Conservation (phyloP, 2,888 invertebrate species). For the Koerneria pararmatus region DNA sequence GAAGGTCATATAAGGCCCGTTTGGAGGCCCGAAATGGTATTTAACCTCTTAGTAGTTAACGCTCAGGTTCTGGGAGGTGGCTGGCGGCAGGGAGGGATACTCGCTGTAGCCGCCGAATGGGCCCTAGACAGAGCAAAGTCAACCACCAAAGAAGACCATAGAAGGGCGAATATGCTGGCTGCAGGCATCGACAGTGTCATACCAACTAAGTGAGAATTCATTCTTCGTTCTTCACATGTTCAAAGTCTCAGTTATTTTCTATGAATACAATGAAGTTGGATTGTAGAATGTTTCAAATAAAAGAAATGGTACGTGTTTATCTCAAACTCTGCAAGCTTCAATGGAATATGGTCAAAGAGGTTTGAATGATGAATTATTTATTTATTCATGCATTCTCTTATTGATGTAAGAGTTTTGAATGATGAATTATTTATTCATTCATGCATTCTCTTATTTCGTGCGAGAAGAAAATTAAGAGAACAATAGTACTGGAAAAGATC, state of each 20-base stretch:
- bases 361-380: too few species aligned
- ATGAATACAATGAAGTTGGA: too few species aligned
- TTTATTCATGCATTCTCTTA: too few species aligned
- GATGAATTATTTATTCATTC: too few species aligned
- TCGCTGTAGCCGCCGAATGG: constrained; percentile 83
- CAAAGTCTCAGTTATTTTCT: too few species aligned
- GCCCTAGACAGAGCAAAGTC: constrained; percentile 75
- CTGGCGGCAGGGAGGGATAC: constrained; percentile 84
- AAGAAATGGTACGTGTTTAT: constrained; percentile 18
- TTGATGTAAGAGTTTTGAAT: too few species aligned
- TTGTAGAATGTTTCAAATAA: constrained; percentile 30
- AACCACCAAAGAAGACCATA: constrained; percentile 74
- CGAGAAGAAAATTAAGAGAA: too few species aligned
- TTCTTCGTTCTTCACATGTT: too few species aligned
- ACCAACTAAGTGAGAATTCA: neutral
- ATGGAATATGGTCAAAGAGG: neutral
- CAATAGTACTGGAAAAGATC: too few species aligned
- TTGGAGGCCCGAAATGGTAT: neutral
- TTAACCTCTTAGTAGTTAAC: neutral
- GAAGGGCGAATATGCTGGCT: constrained; percentile 50
- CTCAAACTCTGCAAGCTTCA: neutral
- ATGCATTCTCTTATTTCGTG: too few species aligned
- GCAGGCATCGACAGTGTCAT: constrained; percentile 34
- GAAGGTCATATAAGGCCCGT: too few species aligned
- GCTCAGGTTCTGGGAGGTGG: constrained; percentile 84